Percentiles rank a stretch among this genome's conserved stretches.
Conservation (phyloP, 2,888 invertebrate genomes). For the Hypsopygia costalis region DNA sequence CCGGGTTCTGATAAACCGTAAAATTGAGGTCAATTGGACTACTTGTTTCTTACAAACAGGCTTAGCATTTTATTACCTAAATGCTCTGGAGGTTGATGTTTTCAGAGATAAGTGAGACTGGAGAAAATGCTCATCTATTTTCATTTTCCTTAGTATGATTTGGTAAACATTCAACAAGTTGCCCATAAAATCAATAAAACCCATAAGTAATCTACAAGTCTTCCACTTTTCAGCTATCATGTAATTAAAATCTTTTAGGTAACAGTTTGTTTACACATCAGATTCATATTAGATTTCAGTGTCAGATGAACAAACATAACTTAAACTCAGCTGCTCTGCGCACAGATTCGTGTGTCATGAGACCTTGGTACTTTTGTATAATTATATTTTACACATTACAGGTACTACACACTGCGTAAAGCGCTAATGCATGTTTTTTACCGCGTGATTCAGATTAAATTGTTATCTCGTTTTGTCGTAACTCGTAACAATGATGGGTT, state of each 20-base stretch:
- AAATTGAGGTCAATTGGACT: conserved; percentile 4
- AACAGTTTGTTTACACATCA: neutral
- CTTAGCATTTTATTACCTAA: conserved; percentile 2
- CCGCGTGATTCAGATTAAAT: conserved; percentile 68
- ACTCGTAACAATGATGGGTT: conserved; percentile 55
- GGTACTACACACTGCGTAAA: conserved; percentile 39
- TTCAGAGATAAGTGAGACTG: neutral
- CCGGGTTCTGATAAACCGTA: conserved; percentile 3
- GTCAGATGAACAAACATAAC: conserved; percentile 13
- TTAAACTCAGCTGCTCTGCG: conserved; percentile 4
- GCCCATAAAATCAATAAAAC: conserved; percentile 25
- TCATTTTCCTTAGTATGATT: conserved; percentile 16
- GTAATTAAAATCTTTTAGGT: neutral
- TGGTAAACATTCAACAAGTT: conserved; percentile 68
- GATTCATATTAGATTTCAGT: neutral
- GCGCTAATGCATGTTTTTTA: conserved; percentile 69
- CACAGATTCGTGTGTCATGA: conserved; percentile 32
- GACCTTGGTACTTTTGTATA: conserved; percentile 47
- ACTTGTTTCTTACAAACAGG: neutral
- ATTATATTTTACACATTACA: conserved; percentile 42
- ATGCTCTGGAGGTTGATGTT: neutral
- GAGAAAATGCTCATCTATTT: conserved; percentile 3
- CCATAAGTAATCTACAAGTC: conserved; percentile 9
- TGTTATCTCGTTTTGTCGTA: conserved; percentile 66
- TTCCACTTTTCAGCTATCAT: conserved; percentile 1